Conservation (phyloP, 1,140 invertebrate genomes). For the Phymorhynchus buccinoides region DNA sequence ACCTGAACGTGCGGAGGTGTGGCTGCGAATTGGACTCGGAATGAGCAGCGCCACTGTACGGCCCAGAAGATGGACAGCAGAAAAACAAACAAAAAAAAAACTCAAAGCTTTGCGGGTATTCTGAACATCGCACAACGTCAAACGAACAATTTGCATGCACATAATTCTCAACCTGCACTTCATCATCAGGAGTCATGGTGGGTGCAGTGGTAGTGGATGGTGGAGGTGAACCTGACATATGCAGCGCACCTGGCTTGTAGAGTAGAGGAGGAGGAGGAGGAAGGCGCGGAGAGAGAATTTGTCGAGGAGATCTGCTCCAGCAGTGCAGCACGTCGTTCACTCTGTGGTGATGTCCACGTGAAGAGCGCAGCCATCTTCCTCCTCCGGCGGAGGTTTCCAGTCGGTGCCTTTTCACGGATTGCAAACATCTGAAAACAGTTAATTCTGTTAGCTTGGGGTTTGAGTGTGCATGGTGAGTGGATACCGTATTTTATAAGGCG, state of each 20-base stretch:
- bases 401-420: slow-evolving; percentile 43
- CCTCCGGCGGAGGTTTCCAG: slow-evolving; percentile 30
- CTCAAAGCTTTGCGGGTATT: too few relatives aligned
- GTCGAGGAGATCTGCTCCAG: slow-evolving; percentile 41
- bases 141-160: too few relatives aligned
- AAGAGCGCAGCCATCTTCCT: not conserved
- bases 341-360: not conserved
- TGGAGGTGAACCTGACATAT: not conserved
- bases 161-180: not conserved
- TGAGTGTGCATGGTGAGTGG: too few relatives aligned
- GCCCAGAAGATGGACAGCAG: too few relatives aligned
- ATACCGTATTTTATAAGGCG: too few relatives aligned
- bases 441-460: too few relatives aligned
- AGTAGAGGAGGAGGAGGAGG: not conserved
- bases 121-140: too few relatives aligned
- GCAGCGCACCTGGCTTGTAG: not conserved
- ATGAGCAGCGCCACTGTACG: too few relatives aligned
- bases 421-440: slow-evolving; percentile 41
- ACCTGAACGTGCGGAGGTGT: too few relatives aligned
- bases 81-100: too few relatives aligned
- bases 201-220: not conserved
- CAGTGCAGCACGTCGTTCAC: slow-evolving; percentile 39
- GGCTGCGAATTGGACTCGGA: too few relatives aligned
- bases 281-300: slow-evolving; percentile 30
- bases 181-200: not conserved